These are phyloP conservation scores for Mesoligia furuncula DNA, from an alignment of 2,888 invertebrate species.

Conservation along the genomic window DNA sequence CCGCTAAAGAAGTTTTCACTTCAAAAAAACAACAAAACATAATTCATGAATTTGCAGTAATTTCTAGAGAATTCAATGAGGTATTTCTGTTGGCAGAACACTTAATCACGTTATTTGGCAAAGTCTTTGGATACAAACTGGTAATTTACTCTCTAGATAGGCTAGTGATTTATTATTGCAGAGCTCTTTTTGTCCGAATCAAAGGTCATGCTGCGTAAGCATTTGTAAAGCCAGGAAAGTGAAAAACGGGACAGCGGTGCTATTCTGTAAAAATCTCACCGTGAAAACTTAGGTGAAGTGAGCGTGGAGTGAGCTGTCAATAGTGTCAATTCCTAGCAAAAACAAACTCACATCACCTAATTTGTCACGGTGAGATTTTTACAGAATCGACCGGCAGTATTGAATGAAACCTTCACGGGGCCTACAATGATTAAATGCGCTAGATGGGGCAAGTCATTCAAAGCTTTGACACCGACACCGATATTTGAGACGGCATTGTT, in stretches of 20 bases:
- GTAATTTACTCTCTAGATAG: slow-evolving; percentile 27
- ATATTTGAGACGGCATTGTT: not conserved
- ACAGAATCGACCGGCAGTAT: too few relatives aligned
- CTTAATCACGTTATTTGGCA: slow-evolving; percentile 40
- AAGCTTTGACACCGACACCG: too few relatives aligned
- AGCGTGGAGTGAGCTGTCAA: too few relatives aligned
- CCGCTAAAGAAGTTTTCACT: too few relatives aligned
- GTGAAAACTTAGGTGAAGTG: too few relatives aligned
- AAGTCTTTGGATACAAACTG: slow-evolving; percentile 10
- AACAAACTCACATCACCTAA: too few relatives aligned
- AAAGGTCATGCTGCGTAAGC: slow-evolving; percentile 4
- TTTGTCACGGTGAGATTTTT: too few relatives aligned
- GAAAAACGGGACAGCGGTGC: slow-evolving; percentile 4
- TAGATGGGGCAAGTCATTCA: not conserved
- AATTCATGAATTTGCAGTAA: slow-evolving; percentile 3
- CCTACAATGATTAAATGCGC: not conserved
- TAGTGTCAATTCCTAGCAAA: too few relatives aligned
- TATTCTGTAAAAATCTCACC: too few relatives aligned
- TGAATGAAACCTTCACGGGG: not conserved
- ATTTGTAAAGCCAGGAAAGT: slow-evolving; percentile 3
- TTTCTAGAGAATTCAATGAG: slow-evolving; percentile 2
- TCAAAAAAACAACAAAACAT: not conserved
- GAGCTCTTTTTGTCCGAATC: slow-evolving; percentile 8
- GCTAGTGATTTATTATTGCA: slow-evolving; percentile 37
- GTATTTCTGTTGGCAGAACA: slow-evolving; percentile 13